Conservation (phyloP, 2,888 invertebrate species). For the Diogma glabrata region DNA sequence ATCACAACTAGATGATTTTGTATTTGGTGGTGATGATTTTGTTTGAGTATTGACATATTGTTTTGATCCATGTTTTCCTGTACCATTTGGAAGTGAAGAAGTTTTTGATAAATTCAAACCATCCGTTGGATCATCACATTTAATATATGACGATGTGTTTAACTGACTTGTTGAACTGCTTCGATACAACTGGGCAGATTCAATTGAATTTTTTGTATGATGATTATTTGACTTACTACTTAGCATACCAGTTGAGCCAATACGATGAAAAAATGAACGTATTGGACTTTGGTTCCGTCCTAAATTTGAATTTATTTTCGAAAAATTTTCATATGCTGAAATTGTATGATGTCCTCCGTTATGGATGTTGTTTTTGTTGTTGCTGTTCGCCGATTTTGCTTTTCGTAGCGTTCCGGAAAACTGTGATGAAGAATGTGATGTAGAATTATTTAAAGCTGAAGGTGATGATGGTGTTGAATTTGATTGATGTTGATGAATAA, state of each 20-base stretch:
- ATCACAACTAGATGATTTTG: conserved; percentile 60
- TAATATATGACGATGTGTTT: conserved; percentile 52
- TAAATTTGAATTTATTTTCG: conserved; percentile 10
- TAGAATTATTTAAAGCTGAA: conserved; percentile 15
- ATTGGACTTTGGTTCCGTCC: conserved; percentile 43
- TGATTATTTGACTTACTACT: conserved; percentile 39
- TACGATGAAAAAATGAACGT: conserved; percentile 60
- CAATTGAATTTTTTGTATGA: conserved; percentile 28
- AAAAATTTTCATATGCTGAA: conserved; percentile 20
- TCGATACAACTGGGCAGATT: conserved; percentile 42
- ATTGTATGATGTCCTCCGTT: conserved; percentile 39
- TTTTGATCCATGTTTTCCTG: conserved; percentile 1
- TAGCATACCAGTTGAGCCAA: conserved; percentile 66
- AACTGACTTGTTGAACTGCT: conserved; percentile 68
- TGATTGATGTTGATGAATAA: too few relatives aligned
- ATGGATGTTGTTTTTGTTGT: conserved; percentile 21
- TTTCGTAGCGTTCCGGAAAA: conserved; percentile 15
- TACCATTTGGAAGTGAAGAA: conserved; percentile 3
- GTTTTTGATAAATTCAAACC: conserved; percentile 50
- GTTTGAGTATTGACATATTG: conserved; percentile 22
- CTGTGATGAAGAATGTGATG: conserved; percentile 12
- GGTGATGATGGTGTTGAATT: conserved; percentile 27
- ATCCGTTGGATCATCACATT: conserved; percentile 71
- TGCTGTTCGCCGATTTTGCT: conserved; percentile 19
- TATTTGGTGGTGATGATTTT: conserved; percentile 47